phyloP scores from a whole-genome alignment of 2,113 vertebrate species.

The Tilapia sparmanii region DNA sequence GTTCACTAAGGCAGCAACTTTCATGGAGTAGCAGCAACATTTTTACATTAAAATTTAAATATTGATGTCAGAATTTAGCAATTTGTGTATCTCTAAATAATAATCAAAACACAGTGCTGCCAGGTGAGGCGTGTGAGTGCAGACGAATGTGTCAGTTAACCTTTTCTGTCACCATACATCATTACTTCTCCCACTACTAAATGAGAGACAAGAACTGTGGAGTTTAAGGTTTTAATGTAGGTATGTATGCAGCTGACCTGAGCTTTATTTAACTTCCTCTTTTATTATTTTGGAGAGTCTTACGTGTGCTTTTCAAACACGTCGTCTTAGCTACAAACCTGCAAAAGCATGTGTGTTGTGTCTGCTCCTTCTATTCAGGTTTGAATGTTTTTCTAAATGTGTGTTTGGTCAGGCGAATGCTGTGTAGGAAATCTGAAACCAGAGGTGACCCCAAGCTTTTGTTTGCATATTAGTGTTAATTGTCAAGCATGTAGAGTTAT shows the following conservation, averaged over 20 bases:
- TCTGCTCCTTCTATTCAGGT: neutral
- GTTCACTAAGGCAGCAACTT: neutral
- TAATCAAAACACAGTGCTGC: neutral
- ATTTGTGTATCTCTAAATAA: neutral
- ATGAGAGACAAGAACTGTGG: neutral
- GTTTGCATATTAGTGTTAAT: neutral
- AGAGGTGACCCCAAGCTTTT: neutral
- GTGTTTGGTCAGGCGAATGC: neutral
- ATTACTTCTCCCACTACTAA: neutral
- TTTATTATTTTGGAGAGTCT: neutral
- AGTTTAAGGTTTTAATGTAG: neutral
- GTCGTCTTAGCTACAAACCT: neutral
- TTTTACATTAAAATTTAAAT: neutral
- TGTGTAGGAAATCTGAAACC: neutral
- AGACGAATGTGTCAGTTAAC: neutral
- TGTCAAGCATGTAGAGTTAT: neutral
- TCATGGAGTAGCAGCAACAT: neutral
- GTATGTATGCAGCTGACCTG: neutral
- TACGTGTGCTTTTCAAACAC: neutral
- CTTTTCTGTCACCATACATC: neutral
- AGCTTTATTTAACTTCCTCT: neutral
- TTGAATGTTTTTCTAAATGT: neutral
- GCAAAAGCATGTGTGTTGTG: neutral
- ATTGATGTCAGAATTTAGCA: neutral
- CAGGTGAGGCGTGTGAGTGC: neutral